A percentile compares a stretch with the other conserved stretches of the same genome.
Evolutionary conservation across 2,888 invertebrate species (phyloP).

Genomic region (Alentia gelatinosa): DNA sequence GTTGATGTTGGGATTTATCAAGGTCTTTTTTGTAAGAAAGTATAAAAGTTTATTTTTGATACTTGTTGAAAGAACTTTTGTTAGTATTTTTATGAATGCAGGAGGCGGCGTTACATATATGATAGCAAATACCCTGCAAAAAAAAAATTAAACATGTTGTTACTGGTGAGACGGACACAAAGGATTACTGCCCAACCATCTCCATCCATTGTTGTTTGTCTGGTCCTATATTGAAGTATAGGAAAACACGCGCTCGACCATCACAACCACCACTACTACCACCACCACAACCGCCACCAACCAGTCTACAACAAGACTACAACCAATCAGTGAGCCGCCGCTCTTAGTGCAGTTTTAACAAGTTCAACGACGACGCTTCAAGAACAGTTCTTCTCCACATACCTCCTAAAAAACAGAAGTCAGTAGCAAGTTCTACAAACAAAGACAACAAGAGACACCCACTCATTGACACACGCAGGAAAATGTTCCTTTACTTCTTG

Average conservation of each 20-base stretch:
- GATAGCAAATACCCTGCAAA: conserved; percentile 45
- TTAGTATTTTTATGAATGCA: conserved; percentile 74
- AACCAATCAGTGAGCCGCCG: conserved; percentile 32
- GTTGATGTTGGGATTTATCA: conserved; percentile 72
- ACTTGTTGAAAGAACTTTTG: conserved; percentile 83
- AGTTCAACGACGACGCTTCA: conserved; percentile 30
- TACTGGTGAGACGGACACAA: conserved; percentile 49
- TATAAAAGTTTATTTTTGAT: conserved; percentile 85
- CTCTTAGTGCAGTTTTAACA: conserved; percentile 23
- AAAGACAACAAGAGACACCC: neutral
- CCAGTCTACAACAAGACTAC: conserved; percentile 27
- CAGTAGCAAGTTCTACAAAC: conserved; percentile 47
- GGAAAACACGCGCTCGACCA: conserved; percentile 46
- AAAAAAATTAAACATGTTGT: conserved; percentile 46
- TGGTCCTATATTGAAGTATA: conserved; percentile 19
- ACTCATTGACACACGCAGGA: neutral
- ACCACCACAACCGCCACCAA: conserved; percentile 26
- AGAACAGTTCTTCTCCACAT: neutral
- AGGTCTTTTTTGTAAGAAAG: conserved; percentile 79
- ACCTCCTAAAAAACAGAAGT: neutral
- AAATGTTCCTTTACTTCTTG: conserved; percentile 33
- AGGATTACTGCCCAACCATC: conserved; percentile 32
- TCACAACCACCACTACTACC: conserved; percentile 32
- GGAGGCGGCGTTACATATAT: conserved; percentile 61
- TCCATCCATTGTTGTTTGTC: conserved; percentile 48